A percentile compares a stretch with the other conserved stretches of the same genome.
phyloP scores from a whole-genome alignment of 1,140 invertebrate species.

The Hyphantria cunea region DNA sequence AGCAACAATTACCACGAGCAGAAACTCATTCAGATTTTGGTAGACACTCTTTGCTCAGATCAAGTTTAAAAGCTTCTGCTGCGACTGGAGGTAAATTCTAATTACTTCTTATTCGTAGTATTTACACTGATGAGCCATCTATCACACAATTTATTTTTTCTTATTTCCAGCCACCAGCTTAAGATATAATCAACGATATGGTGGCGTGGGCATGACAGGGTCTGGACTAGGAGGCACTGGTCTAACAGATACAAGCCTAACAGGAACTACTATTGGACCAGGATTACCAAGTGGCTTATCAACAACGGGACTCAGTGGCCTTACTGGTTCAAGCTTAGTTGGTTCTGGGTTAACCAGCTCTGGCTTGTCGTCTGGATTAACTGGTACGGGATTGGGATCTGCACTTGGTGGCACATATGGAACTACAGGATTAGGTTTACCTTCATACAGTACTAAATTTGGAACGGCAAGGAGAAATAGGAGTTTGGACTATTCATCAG shows the following conservation, averaged over 20 bases:
- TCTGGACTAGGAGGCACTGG: slow-evolving; percentile 58
- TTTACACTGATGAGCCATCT: background rate
- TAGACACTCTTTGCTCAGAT: slow-evolving; percentile 88
- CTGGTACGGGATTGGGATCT: slow-evolving; percentile 61
- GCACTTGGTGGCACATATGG: slow-evolving; percentile 81
- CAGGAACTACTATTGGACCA: slow-evolving; percentile 50
- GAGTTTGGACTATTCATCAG: slow-evolving; percentile 94
- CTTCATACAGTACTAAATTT: slow-evolving; percentile 71
- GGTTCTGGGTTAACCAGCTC: slow-evolving; percentile 66
- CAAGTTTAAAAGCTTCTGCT: slow-evolving; percentile 86
- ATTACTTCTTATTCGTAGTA: no score
- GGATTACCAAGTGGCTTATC: slow-evolving; percentile 68
- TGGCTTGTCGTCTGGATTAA: slow-evolving; percentile 61
- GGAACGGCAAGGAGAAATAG: slow-evolving; percentile 85
- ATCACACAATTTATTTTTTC: background rate
- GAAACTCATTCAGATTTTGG: slow-evolving; percentile 89
- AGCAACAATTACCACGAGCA: slow-evolving; percentile 91
- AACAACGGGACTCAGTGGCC: slow-evolving; percentile 61
- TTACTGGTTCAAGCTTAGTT: slow-evolving; percentile 70
- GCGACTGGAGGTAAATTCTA: slow-evolving; percentile 51
- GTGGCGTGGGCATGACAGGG: slow-evolving; percentile 69
- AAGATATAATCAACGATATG: slow-evolving; percentile 73
- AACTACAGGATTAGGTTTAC: slow-evolving; percentile 75
- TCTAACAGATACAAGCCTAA: slow-evolving; percentile 54
- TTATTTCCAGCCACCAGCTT: slow-evolving; percentile 60